Percentiles rank a stretch among this genome's conserved stretches.
phyloP scores from a whole-genome alignment of 2,888 invertebrate genomes.

The Synergus laeviventris region DNA sequence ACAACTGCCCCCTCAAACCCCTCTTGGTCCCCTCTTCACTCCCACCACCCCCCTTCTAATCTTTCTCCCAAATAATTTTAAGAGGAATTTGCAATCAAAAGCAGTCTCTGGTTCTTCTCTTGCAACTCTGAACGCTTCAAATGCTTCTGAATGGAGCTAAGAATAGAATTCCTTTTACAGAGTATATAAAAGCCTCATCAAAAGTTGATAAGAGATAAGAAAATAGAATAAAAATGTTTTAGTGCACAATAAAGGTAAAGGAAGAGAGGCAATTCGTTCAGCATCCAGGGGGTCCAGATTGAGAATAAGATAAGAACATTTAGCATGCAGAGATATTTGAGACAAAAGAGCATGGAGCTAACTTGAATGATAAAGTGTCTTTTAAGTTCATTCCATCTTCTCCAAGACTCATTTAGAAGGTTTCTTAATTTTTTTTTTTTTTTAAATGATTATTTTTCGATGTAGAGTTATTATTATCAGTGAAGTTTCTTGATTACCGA shows the following conservation, averaged over 20 bases:
- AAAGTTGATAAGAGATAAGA: not conserved
- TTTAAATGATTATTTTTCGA: not conserved
- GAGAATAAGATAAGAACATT: conserved; percentile 23
- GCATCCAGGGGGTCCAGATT: conserved; percentile 29
- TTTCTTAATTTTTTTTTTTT: not conserved
- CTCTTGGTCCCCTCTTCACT: no score
- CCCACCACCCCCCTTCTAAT: no score
- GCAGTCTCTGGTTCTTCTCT: no score
- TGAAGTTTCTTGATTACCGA: conserved; percentile 79
- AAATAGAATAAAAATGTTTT: not conserved
- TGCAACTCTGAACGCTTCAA: not conserved
- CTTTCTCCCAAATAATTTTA: not conserved
- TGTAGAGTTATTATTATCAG: not conserved
- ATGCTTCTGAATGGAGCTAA: not conserved
- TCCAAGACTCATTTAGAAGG: not conserved
- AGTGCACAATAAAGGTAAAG: not conserved
- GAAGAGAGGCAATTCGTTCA: conserved; percentile 14
- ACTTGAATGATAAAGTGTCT: conserved; percentile 17
- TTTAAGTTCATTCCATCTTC: conserved; percentile 17
- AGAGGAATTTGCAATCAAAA: not conserved
- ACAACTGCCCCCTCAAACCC: no score
- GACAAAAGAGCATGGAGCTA: conserved; percentile 2
- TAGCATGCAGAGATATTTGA: conserved; percentile 30
- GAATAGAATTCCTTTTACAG: not conserved
- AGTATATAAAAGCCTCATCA: not conserved